phyloP scores from a whole-genome alignment of 2,888 invertebrate genomes.

The Amblyjoppa fuscipennis region DNA sequence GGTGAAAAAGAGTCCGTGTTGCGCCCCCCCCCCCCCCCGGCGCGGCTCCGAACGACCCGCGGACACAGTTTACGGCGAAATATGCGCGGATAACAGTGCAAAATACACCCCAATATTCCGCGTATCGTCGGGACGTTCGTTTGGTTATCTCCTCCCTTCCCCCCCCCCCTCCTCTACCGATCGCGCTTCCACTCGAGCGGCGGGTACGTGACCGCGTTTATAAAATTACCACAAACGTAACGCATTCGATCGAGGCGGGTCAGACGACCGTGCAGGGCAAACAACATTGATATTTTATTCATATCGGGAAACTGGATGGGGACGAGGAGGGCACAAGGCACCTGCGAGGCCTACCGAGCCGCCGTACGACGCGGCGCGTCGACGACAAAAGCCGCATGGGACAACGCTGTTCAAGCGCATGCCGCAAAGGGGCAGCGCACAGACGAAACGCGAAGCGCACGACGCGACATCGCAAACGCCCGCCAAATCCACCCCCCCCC shows the following conservation, averaged over 20 bases:
- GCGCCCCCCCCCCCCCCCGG: too few species aligned
- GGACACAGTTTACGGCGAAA: not conserved
- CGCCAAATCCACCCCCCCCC: not conserved
- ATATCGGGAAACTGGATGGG: constrained; percentile 66
- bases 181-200: constrained; percentile 18
- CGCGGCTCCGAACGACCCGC: too few species aligned
- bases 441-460: not conserved
- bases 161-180: not conserved
- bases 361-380: not conserved
- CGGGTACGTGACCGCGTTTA: constrained; percentile 63
- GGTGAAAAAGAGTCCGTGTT: too few species aligned
- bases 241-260: constrained; percentile 50
- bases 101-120: constrained; percentile 24
- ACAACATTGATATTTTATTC: constrained; percentile 70
- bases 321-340: constrained; percentile 37
- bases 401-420: not conserved
- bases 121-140: constrained; percentile 6
- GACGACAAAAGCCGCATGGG: not conserved
- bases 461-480: constrained; percentile 4
- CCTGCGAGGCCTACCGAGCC: constrained; percentile 18
- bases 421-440: not conserved
- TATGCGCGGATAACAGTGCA: constrained; percentile 5
- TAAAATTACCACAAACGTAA: constrained; percentile 64
- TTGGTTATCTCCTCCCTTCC: not conserved
- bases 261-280: constrained; percentile 25